Conservation (phyloP, 2,888 invertebrate species). For the Drosophila villosipedis region DNA sequence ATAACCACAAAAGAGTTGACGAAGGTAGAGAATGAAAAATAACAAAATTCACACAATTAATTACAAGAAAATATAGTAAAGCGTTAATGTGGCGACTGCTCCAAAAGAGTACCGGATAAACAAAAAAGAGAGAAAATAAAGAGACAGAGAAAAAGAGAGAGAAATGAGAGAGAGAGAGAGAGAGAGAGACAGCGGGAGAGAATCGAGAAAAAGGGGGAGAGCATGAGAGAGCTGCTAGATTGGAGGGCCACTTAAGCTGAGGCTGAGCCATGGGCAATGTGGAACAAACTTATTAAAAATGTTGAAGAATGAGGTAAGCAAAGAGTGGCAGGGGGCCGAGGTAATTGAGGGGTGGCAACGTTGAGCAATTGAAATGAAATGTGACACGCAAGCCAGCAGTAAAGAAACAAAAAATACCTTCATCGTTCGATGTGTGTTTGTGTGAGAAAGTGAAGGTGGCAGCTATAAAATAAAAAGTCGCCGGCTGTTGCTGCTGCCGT, state of each 20-base stretch:
- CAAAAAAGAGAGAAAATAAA: background rate
- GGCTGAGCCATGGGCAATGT: conserved; percentile 44
- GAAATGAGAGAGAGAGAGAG: background rate
- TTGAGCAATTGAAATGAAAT: conserved; percentile 60
- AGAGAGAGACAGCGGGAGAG: background rate
- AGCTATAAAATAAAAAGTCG: conserved; percentile 20
- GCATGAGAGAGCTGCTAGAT: background rate
- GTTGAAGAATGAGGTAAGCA: conserved; percentile 38
- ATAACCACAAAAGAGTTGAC: conserved; percentile 44
- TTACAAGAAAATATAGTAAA: conserved; percentile 41
- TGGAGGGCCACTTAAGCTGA: conserved; percentile 18
- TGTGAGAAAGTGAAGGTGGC: conserved; percentile 61
- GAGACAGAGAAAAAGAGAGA: background rate
- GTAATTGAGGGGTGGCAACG: conserved; percentile 1
- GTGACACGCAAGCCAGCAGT: conserved; percentile 57
- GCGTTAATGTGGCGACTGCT: conserved; percentile 48
- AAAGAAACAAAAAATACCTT: conserved; percentile 23
- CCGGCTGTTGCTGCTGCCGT: conserved; percentile 20
- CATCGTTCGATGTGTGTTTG: conserved; percentile 26
- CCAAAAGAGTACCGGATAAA: conserved; percentile 14
- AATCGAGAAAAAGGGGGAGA: background rate
- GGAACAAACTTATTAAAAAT: conserved; percentile 64
- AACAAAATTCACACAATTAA: conserved; percentile 53
- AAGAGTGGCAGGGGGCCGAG: background rate
- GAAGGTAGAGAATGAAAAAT: conserved; percentile 38